phyloP scores from a whole-genome alignment of 2,797 vertebrate genomes.

The Melanotaenia boesemani region DNA sequence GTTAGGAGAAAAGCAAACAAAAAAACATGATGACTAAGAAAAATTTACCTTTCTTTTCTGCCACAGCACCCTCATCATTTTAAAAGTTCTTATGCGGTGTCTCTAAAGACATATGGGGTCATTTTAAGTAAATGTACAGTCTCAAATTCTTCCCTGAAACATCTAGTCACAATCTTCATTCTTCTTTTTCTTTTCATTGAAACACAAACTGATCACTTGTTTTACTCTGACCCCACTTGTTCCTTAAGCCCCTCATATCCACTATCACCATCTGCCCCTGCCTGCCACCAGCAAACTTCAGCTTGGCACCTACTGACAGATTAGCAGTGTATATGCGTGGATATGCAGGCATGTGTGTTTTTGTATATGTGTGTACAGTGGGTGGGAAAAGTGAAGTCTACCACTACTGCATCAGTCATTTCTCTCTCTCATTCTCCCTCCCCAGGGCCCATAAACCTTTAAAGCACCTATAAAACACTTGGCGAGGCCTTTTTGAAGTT shows the following conservation, averaged over 20 bases:
- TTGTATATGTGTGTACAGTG: conserved; percentile 54
- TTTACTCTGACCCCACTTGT: conserved; percentile 7
- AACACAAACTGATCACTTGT: conserved; percentile 67
- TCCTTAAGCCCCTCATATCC: conserved; percentile 11
- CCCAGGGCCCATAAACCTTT: conserved; percentile 86
- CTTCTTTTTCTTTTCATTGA: conserved; percentile 39
- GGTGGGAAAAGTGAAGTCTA: conserved; percentile 78
- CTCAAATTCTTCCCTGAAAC: background rate
- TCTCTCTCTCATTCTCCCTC: conserved; percentile 69
- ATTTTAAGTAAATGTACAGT: background rate
- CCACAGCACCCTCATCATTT: too few relatives aligned
- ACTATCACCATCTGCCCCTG: conserved; percentile 10
- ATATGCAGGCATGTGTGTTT: conserved; percentile 48
- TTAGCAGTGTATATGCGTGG: conserved; percentile 47
- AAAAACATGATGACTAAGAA: too few relatives aligned
- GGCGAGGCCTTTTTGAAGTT: conserved; percentile 88
- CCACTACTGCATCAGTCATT: conserved; percentile 80
- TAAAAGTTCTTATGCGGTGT: too few relatives aligned
- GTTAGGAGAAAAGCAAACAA: too few relatives aligned
- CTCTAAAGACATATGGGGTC: background rate
- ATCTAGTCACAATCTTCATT: conserved; percentile 24
- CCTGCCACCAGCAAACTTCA: conserved; percentile 36
- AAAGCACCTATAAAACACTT: conserved; percentile 91
- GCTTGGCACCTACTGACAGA: conserved; percentile 49
- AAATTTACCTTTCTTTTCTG: too few relatives aligned